Evolutionary conservation across 1,140 invertebrate genomes (phyloP).

Genomic region (Belonocnema kinseyi): DNA sequence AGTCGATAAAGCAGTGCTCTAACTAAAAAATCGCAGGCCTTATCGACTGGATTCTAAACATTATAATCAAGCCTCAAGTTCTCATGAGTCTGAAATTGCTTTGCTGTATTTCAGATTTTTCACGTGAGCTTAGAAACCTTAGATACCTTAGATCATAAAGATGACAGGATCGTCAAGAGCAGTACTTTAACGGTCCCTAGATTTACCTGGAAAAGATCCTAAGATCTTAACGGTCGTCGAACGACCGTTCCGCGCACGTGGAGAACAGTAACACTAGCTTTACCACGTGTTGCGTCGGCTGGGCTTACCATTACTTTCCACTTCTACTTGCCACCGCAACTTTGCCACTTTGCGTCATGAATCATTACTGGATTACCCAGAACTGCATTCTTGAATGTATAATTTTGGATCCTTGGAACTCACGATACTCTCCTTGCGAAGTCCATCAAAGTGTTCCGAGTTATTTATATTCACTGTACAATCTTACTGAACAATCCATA

Average conservation of each 20-base stretch:
- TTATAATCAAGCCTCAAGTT: no score
- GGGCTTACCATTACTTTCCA: not conserved
- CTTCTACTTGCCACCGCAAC: not conserved
- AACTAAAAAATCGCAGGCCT: not conserved
- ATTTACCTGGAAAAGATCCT: not conserved
- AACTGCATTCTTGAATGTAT: constrained; percentile 21
- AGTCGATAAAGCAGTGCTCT: constrained; percentile 13
- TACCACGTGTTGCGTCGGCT: constrained; percentile 3
- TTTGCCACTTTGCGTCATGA: constrained; percentile 11
- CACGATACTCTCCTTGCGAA: not conserved
- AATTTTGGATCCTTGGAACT: constrained; percentile 15
- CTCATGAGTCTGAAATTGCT: not conserved
- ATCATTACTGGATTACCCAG: constrained; percentile 3
- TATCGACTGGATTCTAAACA: not conserved
- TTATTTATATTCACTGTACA: not conserved
- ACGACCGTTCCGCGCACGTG: constrained; percentile 33
- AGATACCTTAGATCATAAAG: not conserved
- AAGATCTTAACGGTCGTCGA: constrained; percentile 43
- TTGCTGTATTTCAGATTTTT: not conserved
- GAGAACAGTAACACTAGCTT: constrained; percentile 5
- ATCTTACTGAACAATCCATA: no score
- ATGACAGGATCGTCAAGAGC: constrained; percentile 40
- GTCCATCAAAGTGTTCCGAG: not conserved
- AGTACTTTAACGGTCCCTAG: constrained; percentile 49
- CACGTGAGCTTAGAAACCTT: not conserved